Percentiles rank a stretch among this genome's conserved stretches.
These are phyloP conservation scores for Echinometra lucunter DNA, from an alignment of 53 echinoderm and acorn worm genomes.

Conservation along the genomic window DNA sequence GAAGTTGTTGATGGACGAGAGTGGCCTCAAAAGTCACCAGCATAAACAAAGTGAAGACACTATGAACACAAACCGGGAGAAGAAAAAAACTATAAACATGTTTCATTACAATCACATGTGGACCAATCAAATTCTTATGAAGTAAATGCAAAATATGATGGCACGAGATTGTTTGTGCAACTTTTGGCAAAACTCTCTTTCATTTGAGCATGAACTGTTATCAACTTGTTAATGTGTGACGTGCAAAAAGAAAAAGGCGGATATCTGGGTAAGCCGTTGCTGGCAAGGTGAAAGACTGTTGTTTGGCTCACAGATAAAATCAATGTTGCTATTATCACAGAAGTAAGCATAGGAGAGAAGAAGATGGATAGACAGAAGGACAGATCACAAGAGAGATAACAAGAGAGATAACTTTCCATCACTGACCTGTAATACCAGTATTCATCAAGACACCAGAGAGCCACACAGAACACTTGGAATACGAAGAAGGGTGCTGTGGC, in stretches of 20 bases:
- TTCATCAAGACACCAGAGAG: slow-evolving; percentile 98
- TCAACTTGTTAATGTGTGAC: too few species aligned
- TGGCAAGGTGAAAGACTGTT: too few species aligned
- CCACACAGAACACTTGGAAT: slow-evolving; percentile 99
- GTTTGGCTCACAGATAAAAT: too few species aligned
- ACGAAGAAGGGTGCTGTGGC: slow-evolving; percentile 99
- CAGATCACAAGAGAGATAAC: background rate
- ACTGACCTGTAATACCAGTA: slow-evolving; percentile 99
- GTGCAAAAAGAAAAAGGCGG: too few species aligned
- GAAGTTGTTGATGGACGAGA: slow-evolving; percentile 94
- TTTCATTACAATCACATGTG: background rate
- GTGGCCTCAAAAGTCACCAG: slow-evolving; percentile 99
- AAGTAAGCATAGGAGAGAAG: too few species aligned
- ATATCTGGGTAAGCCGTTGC: too few species aligned
- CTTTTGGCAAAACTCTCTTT: too few species aligned
- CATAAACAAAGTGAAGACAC: slow-evolving; percentile 97
- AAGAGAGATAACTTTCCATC: background rate
- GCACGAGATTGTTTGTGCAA: too few species aligned
- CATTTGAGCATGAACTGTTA: too few species aligned
- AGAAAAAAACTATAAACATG: background rate
- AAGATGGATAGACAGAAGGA: background rate
- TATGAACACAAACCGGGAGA: background rate
- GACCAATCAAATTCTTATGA: too few species aligned
- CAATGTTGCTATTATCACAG: too few species aligned
- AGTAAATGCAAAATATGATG: too few species aligned